A percentile compares a stretch with the other conserved stretches of the same genome.
phyloP scores from a whole-genome alignment of 1,140 invertebrate genomes.

The Oryctes rhinoceros region DNA sequence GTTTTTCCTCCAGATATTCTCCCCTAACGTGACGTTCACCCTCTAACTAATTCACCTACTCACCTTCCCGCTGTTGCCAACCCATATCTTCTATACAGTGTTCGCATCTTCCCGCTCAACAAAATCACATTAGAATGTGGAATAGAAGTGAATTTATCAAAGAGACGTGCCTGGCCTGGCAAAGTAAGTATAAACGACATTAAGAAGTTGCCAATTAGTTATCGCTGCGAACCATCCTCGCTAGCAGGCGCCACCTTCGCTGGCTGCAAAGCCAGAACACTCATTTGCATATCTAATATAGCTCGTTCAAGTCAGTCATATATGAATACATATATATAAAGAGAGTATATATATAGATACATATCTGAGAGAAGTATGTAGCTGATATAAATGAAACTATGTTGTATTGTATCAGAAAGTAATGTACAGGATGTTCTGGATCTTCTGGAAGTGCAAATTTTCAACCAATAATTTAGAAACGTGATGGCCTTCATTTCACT shows the following conservation, averaged over 20 bases:
- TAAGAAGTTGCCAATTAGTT: constrained; percentile 62
- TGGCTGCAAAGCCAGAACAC: constrained; percentile 55
- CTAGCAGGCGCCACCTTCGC: constrained; percentile 43
- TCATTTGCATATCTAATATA: constrained; percentile 62
- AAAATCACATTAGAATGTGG: constrained; percentile 56
- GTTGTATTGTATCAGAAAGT: background rate
- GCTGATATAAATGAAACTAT: background rate
- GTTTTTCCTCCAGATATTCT: background rate
- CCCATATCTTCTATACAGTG: background rate
- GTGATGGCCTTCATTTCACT: no score
- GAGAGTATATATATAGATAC: no score
- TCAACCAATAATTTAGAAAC: no score
- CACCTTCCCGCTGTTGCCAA: background rate
- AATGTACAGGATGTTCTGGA: no score
- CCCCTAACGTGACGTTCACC: no score
- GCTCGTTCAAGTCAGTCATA: constrained; percentile 47
- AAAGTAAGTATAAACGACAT: constrained; percentile 62
- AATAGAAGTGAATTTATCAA: constrained; percentile 59
- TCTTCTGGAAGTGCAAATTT: no score
- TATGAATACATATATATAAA: background rate
- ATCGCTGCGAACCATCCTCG: constrained; percentile 48
- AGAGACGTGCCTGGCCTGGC: constrained; percentile 60
- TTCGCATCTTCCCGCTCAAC: background rate
- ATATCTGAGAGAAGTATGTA: background rate
- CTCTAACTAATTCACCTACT: background rate